Base-by-base conservation (phyloP, 2,888 invertebrate species). In the Melangyna quadrimaculata region DNA sequence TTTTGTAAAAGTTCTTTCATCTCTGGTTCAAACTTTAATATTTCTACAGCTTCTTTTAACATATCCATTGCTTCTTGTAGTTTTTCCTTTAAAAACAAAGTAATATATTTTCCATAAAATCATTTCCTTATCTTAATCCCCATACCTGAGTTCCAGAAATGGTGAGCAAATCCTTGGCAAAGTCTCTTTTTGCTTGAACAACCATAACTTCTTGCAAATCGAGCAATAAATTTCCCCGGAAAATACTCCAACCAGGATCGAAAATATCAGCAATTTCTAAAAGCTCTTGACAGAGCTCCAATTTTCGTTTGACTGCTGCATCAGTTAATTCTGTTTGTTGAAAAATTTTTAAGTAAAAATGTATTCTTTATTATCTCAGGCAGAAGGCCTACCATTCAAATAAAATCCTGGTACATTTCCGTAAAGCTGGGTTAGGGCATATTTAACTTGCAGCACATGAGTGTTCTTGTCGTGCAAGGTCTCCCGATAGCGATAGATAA, bases 381-480 rank as follows among this genome's bases (percentile, higher is more conserved):
- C n/a, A n/a, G n/a, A n/a, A n/a, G n/a, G 67, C 61, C 71, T 77
- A 95, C 95, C 95, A 89, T 93, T 89, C 88, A 94, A 91, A 37
- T 89, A 89, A 88, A 93, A 94, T 88, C 94, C 94, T 75, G 93
- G 92, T 7, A 92, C 91, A 90, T 94, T 94, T 79, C 95, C 95
- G 89, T 95, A 95, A 87, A 96, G 93, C 90, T 96, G 95, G 61
- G 94, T 93, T 40, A 96, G 91, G 3, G 95, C 94, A 89, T 95
- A 94, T 89, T 96, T 96, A 1, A 95, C 94, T 89, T 95, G 94
- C 19, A 96, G 90, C 0, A 95, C 93, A 88, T 95, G 94, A 88
- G 94, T 95, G 88, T 96, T 96, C 48, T 92, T 94, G 1, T 94
- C 94, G 90, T 96, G 96, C 72, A 96, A 90, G 7, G 94, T 94